Percentiles rank a stretch among this genome's conserved stretches.
Evolutionary conservation across 2,888 invertebrate genomes (phyloP).

Genomic region (Sesamia inferens): DNA sequence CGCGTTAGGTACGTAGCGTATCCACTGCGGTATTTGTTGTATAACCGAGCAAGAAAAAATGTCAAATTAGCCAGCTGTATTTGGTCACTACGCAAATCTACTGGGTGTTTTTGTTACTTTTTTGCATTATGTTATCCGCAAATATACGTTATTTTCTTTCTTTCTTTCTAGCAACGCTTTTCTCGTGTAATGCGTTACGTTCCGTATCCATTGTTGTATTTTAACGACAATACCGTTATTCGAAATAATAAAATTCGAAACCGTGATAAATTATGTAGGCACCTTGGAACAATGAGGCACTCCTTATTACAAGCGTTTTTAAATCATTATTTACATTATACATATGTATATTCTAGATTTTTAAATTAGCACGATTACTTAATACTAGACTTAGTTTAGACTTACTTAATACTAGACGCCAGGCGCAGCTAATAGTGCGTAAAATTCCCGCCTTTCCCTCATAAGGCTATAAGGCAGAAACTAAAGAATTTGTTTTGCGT

Average conservation of each 20-base stretch:
- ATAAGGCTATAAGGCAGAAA: neutral
- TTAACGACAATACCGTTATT: neutral
- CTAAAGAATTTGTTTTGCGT: neutral
- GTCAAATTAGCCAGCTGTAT: neutral
- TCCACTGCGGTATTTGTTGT: neutral
- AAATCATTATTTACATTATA: neutral
- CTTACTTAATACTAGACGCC: neutral
- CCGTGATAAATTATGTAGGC: slow-evolving; percentile 10
- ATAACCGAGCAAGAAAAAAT: neutral
- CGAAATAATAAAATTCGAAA: neutral
- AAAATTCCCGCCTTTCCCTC: neutral
- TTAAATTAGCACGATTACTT: slow-evolving; percentile 12
- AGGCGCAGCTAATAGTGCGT: neutral
- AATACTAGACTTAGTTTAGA: neutral
- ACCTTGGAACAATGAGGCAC: slow-evolving; percentile 29
- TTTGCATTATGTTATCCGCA: too few species aligned
- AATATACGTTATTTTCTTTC: too few species aligned
- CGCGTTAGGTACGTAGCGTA: too few species aligned
- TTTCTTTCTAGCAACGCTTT: too few species aligned
- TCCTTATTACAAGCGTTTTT: slow-evolving; percentile 17
- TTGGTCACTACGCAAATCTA: neutral
- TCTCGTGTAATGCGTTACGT: neutral
- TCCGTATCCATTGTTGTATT: neutral
- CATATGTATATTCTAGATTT: neutral
- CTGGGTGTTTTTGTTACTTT: neutral